phyloP scores from a whole-genome alignment of 2,113 vertebrate species.

The Zeus faber region DNA sequence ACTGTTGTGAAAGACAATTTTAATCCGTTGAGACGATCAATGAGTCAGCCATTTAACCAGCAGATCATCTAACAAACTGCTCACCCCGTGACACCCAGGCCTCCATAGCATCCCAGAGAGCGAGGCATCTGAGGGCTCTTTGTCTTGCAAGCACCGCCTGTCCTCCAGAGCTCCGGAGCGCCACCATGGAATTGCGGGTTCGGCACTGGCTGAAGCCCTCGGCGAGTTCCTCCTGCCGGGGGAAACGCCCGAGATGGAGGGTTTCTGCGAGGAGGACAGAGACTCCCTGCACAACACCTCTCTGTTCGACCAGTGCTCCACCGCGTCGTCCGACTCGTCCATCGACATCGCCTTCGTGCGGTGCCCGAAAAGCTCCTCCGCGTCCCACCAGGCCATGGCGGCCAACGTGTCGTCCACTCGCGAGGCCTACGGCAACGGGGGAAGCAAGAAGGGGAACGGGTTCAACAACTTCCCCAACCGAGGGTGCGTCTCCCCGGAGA shows the following conservation, averaged over 20 bases:
- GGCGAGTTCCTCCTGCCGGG: slow-evolving; percentile 77
- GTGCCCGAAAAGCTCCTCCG: slow-evolving; percentile 72
- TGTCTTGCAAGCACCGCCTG: slow-evolving; percentile 34
- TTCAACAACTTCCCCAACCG: slow-evolving; percentile 77
- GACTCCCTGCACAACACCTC: slow-evolving; percentile 76
- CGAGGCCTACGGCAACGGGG: slow-evolving; percentile 44
- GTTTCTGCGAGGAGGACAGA: slow-evolving; percentile 73
- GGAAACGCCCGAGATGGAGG: slow-evolving; percentile 56
- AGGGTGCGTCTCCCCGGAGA: slow-evolving; percentile 76
- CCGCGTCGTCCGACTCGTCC: slow-evolving; percentile 90
- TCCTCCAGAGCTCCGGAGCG: slow-evolving; percentile 43
- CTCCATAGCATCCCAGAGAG: slow-evolving; percentile 87
- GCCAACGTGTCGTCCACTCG: slow-evolving; percentile 22
- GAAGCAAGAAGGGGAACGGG: slow-evolving; percentile 62
- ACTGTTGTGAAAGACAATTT: too few species aligned
- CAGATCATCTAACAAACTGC: not conserved
- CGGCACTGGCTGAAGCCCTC: slow-evolving; percentile 70
- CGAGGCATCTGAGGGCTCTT: slow-evolving; percentile 59
- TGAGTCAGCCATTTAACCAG: too few species aligned
- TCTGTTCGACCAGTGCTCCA: slow-evolving; percentile 85
- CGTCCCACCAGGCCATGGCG: slow-evolving; percentile 74
- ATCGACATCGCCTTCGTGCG: slow-evolving; percentile 91
- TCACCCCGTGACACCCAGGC: slow-evolving; percentile 50
- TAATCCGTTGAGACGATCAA: too few species aligned
- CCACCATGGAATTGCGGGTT: slow-evolving; percentile 60